Evolutionary conservation across 2,797 vertebrate species (phyloP), one percentile per base, ranked within the genome.

Genomic region (Limnodromus scolopaceus): DNA sequence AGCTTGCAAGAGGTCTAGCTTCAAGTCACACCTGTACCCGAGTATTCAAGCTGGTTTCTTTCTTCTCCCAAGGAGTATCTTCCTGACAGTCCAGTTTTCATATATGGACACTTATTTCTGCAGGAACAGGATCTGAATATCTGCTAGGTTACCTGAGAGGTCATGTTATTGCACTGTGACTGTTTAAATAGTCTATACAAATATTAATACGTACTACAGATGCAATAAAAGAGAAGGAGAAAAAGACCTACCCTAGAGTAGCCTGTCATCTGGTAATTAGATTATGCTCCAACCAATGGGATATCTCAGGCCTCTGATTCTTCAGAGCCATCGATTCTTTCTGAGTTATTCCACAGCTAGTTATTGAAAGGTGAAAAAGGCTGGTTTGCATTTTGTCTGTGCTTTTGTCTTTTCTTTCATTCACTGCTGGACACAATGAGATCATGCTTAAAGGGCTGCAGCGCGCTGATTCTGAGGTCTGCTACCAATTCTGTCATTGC

Each of bases 171-270:
- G 9, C 28, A 43, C 17, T 81, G 17, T 74, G 34, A 34, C 17
- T 81, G 55, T 54, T 77, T 25, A 70, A 89, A 66, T 89, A 68
- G 41, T 75, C n/a, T 38, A 25, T 54, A 41, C 16, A 74, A 91
- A 66, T 58, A 57, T 22, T 57, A 53, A 41, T 19, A 55, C 46
- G 5, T 48, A 74, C 38, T 57, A 55, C 6, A 78, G 19, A 20
- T 84, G 27, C 38, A 75, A 54, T 55, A 46, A 84, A 84, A 87
- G 25, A 83, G 39, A 43, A 23, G 13, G 28, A 77, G 32, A 53
- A 61, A 45, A 94, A 49, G 28, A 57, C 8, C 30, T 48, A 18
- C 10, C 28, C 55, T 69, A 23, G 20, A 74, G 30, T 34, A 82
- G 17, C 57, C 16, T 38, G 11, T 15, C 28, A 58, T 78, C 43